Evolutionary conservation across 2,888 invertebrate genomes (phyloP), one percentile per base, ranked within the genome.

Genomic region (Phengaris alcon): DNA sequence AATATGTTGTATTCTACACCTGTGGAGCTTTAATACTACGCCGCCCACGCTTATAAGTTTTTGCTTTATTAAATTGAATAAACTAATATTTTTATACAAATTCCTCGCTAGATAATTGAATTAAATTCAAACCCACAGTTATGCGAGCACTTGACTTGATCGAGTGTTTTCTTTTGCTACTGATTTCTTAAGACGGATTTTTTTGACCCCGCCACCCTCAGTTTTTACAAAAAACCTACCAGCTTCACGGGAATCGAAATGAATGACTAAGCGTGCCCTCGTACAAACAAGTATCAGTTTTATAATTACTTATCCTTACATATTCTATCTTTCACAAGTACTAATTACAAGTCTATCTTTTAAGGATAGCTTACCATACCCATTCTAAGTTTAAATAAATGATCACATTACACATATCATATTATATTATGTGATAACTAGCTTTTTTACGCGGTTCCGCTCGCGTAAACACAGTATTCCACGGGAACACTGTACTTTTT

Each of bases 111-210:
- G 15, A 35, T 35, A 52, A 52, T 54, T 72, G 35, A 72, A 72
- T 54, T 72, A 54, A 72, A 72, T 35, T 54, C 35, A 72, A 72
- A 52, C 75, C 68, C 77, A 69, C 80, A 79, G 82, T 85, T 83
- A 83, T 82, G 75, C 75, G 79, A 87, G 84, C 86, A 88, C 88
- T 88, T 77, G 78, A 81, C 78, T 75, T 81, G 76, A 55, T 77
- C 76, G 77, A 80, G 79, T 85, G 82, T 87, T 84, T 84, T 81
- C 77, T 80, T 84, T 84, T 75, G 88, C 90, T 90, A 88, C 90
- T 81, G 87, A 79, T 57, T 75, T 78, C 82, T 64, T 12, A 59
- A 80, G 76, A 79, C 77, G 81, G 48, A 35, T 80, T 81, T 78
- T 77, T 72, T 72, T 10, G 15, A 51, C 52, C 15, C 13, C 35